These are phyloP conservation scores for Lordiphosa stackelbergi DNA, from an alignment of 1,140 invertebrate species.

Conservation along the genomic window DNA sequence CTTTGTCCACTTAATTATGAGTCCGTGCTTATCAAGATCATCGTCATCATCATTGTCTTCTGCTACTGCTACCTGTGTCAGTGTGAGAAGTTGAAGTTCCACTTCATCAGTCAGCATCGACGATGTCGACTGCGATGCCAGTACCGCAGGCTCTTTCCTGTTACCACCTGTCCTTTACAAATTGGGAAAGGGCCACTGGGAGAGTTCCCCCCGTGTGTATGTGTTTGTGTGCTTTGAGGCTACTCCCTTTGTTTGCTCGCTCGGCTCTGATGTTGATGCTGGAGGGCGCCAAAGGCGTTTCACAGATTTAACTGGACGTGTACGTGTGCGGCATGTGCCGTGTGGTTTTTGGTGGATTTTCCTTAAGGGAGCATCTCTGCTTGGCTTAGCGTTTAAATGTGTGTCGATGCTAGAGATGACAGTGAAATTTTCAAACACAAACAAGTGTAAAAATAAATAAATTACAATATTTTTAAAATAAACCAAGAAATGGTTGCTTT, in stretches of 20 bases:
- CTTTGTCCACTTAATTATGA: constrained; percentile 56
- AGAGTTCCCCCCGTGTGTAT: background rate
- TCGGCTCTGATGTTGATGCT: constrained; percentile 16
- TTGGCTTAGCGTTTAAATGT: constrained; percentile 64
- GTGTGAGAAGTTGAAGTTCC: constrained; percentile 66
- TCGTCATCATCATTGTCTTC: constrained; percentile 23
- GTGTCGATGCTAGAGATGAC: constrained; percentile 31
- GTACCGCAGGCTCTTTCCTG: constrained; percentile 38
- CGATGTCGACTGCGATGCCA: constrained; percentile 36
- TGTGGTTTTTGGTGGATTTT: constrained; percentile 70
- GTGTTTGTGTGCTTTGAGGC: constrained; percentile 27
- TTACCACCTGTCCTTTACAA: constrained; percentile 40
- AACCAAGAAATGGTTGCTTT: no score
- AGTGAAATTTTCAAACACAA: background rate
- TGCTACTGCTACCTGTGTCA: constrained; percentile 12
- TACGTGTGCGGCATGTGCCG: constrained; percentile 21
- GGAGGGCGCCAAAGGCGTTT: constrained; percentile 40
- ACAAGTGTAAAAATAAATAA: no score
- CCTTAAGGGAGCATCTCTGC: constrained; percentile 30
- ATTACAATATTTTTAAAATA: background rate
- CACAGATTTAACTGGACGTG: constrained; percentile 50
- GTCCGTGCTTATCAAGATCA: constrained; percentile 58
- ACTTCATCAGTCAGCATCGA: constrained; percentile 72
- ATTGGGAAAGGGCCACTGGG: constrained; percentile 9
- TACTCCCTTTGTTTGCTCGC: constrained; percentile 58